Percentiles rank a stretch among this genome's conserved stretches.
phyloP scores from a whole-genome alignment of 2,113 vertebrate species.

The Narcine bancroftii region DNA sequence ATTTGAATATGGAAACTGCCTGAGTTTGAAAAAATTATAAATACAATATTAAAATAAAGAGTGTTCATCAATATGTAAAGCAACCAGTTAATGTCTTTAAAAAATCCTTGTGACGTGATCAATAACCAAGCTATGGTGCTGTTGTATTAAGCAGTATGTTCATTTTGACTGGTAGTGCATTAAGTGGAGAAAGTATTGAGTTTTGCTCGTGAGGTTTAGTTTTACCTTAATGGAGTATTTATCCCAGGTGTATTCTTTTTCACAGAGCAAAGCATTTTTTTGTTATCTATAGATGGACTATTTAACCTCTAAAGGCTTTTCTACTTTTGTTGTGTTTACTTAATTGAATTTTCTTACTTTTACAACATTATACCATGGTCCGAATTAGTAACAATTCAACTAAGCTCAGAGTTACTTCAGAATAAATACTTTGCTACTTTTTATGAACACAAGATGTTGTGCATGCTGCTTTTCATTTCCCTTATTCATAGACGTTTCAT shows the following conservation, averaged over 20 bases:
- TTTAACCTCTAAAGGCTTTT: neutral
- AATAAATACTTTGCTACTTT: neutral
- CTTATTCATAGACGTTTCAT: neutral
- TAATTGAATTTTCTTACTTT: neutral
- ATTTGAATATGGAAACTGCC: no score
- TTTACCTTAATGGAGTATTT: neutral
- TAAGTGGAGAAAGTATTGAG: constrained; percentile 11
- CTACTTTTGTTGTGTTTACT: neutral
- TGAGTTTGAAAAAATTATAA: no score
- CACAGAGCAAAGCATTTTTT: neutral
- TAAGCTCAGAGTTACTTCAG: neutral
- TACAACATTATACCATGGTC: neutral
- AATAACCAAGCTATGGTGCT: neutral
- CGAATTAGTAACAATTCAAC: neutral
- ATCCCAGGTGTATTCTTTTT: neutral
- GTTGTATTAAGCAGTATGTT: neutral
- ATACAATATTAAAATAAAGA: no score
- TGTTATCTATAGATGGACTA: neutral
- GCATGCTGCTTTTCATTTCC: neutral
- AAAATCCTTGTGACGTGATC: neutral
- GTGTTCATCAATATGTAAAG: neutral
- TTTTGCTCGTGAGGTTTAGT: neutral
- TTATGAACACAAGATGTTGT: neutral
- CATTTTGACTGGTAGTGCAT: neutral
- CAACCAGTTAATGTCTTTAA: no score